phyloP scores from a whole-genome alignment of 1,140 invertebrate genomes.

The Drosophila willistoni region DNA sequence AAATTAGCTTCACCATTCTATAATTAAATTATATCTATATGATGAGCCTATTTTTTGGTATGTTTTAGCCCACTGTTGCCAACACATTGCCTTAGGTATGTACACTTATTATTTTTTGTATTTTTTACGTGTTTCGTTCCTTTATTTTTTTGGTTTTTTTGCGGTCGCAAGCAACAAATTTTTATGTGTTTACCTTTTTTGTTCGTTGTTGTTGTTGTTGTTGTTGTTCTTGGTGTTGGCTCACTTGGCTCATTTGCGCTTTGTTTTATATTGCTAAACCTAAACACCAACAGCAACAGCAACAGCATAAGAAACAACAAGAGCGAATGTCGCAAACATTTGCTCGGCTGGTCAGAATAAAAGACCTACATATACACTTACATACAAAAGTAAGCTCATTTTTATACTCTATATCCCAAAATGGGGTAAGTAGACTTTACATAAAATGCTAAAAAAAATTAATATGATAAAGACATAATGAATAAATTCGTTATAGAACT shows the following conservation, averaged over 20 bases:
- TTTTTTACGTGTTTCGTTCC: not conserved
- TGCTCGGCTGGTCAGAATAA: slow-evolving; percentile 2
- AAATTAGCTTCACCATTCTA: too few relatives aligned
- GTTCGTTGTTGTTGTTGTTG: slow-evolving; percentile 39
- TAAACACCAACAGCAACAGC: slow-evolving; percentile 12
- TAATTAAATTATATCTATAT: too few relatives aligned
- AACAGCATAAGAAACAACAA: slow-evolving; percentile 8
- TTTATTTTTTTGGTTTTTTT: slow-evolving; percentile 15
- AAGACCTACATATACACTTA: not conserved
- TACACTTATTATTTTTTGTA: not conserved
- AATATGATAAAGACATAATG: too few relatives aligned
- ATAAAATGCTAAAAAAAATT: not conserved
- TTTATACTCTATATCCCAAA: not conserved
- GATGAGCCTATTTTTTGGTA: too few relatives aligned
- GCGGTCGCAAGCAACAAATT: slow-evolving; percentile 67
- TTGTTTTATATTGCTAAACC: slow-evolving; percentile 41
- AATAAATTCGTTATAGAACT: not conserved
- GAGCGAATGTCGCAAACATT: slow-evolving; percentile 4
- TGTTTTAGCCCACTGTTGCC: not conserved
- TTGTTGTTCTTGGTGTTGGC: slow-evolving; percentile 19
- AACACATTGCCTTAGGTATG: not conserved
- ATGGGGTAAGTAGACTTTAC: not conserved
- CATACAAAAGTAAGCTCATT: not conserved
- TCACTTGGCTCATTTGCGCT: slow-evolving; percentile 44
- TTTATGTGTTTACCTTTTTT: slow-evolving; percentile 76